Evolutionary conservation across 2,113 vertebrate species (phyloP), one percentile per base, ranked within the genome.

Genomic region (Macrotus californicus): DNA sequence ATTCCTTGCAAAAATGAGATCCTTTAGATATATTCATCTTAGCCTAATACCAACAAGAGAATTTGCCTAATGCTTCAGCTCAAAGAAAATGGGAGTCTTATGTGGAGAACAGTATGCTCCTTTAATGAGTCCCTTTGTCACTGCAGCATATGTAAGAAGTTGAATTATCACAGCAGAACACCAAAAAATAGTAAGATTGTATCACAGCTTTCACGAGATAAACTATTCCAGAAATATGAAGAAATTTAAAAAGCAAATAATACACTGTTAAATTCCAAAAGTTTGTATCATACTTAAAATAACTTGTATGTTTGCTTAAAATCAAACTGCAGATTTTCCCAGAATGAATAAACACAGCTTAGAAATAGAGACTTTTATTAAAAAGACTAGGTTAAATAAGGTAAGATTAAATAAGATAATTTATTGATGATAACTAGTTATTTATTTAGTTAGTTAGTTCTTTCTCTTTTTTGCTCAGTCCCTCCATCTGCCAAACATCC

Each of bases 141-240:
- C 9, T 24, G 61, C 48, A 83, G 29, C 7, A 77, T 52, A 31
- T 36, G 24, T n/a, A 73, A 88, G 18, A 59, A 79, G 13, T 79
- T 91, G 43, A 89, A 50, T 69, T 88, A 82, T 81, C 34, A 66
- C 73, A 91, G 56, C 64, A 93, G 22, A 94, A 83, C 89, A 24
- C 3, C 36, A 86, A 84, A 80, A n/a, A 72, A 91, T 89, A 59
- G 4, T 39, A 77, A 88, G 29, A 86, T 12, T 69, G 24, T 54
- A 64, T 82, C 75, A 84, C 48, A 76, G 16, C 8, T 66, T 92
- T 54, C 76, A 41, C 29, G 82, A 67, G 24, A 85, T 41, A 64
- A 87, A 86, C 34, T 83, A 36, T 75, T 89, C 52, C 14, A 94
- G 64, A 54, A 50, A 39, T 26, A 52, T 48, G n/a, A 52, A 61